Conservation (phyloP, 2,113 vertebrate species). For the Lethenteron camtschaticum region DNA sequence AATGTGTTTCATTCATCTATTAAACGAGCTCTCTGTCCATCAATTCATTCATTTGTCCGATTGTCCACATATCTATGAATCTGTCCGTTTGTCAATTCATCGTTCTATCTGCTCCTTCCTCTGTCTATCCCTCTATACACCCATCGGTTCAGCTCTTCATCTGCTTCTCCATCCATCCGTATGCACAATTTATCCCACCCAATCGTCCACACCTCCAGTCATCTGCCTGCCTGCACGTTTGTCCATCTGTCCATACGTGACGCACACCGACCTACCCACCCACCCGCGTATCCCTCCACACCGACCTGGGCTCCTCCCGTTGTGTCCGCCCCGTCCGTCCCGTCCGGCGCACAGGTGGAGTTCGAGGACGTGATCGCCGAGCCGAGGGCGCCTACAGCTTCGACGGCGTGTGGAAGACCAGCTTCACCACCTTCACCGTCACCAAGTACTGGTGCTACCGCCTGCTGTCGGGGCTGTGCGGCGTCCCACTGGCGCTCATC, state of each 20-base stretch:
- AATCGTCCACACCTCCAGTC: background rate
- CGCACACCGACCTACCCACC: background rate
- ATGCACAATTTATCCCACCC: background rate
- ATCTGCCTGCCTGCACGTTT: background rate
- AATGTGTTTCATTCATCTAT: no score
- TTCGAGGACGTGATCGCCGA: slow-evolving; percentile 89
- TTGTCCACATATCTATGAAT: no score
- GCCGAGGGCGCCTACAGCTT: slow-evolving; percentile 68
- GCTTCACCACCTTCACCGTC: slow-evolving; percentile 82
- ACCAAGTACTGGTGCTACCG: slow-evolving; percentile 98
- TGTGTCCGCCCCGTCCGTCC: background rate
- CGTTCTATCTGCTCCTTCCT: no score
- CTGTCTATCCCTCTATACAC: no score
- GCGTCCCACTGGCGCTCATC: slow-evolving; percentile 53
- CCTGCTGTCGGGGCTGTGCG: slow-evolving; percentile 55
- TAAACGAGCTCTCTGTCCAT: no score
- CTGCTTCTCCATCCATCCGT: background rate
- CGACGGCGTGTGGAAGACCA: slow-evolving; percentile 71
- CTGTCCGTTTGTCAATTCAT: no score
- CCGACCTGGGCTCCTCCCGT: background rate
- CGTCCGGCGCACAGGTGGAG: slow-evolving; percentile 37
- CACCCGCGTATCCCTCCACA: background rate
- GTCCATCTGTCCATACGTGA: background rate
- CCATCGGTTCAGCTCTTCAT: no score
- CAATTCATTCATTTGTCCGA: no score